Evolutionary conservation across 2,797 vertebrate genomes (phyloP).

Genomic region (Antrozous pallidus): DNA sequence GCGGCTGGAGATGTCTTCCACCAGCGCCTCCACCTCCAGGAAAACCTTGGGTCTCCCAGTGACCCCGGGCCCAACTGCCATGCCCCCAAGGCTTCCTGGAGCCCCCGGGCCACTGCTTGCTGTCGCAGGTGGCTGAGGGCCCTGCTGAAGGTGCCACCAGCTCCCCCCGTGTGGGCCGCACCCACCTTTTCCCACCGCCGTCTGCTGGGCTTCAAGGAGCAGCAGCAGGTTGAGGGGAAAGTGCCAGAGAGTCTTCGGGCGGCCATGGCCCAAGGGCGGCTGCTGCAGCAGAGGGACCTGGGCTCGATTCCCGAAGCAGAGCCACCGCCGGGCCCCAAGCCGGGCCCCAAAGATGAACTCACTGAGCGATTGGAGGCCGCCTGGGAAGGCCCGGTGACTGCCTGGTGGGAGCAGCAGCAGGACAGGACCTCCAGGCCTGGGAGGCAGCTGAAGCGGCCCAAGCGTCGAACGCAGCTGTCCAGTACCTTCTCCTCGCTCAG

Average conservation of each 20-base stretch:
- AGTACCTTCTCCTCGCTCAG: slow-evolving; percentile 88
- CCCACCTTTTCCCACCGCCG: slow-evolving; percentile 67
- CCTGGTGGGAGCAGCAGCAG: slow-evolving; percentile 87
- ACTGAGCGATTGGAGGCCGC: slow-evolving; percentile 83
- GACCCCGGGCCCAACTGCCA: not conserved
- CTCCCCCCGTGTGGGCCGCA: not conserved
- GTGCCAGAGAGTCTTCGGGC: not conserved
- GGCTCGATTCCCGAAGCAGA: accelerated
- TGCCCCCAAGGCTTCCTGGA: slow-evolving; percentile 46
- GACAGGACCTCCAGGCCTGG: slow-evolving; percentile 63
- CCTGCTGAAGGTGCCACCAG: not conserved
- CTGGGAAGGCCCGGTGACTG: slow-evolving; percentile 83
- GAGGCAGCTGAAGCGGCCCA: slow-evolving; percentile 79
- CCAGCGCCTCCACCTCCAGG: slow-evolving; percentile 82
- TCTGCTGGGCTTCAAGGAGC: slow-evolving; percentile 58
- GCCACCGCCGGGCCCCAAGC: slow-evolving; percentile 14
- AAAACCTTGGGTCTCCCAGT: accelerated
- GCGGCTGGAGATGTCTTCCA: slow-evolving; percentile 91
- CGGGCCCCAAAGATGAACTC: slow-evolving; percentile 74
- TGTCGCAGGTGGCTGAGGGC: slow-evolving; percentile 76
- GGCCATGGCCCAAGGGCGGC: slow-evolving; percentile 69
- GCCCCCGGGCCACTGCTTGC: not conserved
- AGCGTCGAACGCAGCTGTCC: slow-evolving; percentile 78
- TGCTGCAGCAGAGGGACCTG: slow-evolving; percentile 13
- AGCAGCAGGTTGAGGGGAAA: accelerated